Evolutionary conservation across 2,113 vertebrate genomes (phyloP).

Genomic region (Melanerpes formicivorus): DNA sequence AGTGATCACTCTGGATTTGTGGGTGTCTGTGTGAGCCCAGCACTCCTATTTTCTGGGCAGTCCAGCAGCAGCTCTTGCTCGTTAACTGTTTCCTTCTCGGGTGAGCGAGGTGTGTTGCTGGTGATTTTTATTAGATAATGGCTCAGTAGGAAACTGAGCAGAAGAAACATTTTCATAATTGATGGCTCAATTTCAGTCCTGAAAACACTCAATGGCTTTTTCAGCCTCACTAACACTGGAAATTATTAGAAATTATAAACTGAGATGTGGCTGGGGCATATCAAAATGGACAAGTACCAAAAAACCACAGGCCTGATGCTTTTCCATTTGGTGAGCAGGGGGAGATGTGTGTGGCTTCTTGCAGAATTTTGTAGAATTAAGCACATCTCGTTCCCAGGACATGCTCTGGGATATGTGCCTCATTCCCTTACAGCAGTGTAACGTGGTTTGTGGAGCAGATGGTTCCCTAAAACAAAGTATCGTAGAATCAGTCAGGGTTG

Average conservation of each 20-base stretch:
- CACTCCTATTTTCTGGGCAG: not conserved
- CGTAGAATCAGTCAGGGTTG: too few relatives aligned
- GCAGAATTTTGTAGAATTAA: not conserved
- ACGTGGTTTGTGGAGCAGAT: not conserved
- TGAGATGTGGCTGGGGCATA: constrained; percentile 45
- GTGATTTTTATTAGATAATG: constrained; percentile 59
- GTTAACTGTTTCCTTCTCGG: constrained; percentile 59
- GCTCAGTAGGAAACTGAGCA: constrained; percentile 60
- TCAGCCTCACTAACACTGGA: constrained; percentile 68
- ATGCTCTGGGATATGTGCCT: not conserved
- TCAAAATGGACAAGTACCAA: constrained; percentile 43
- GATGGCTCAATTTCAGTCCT: constrained; percentile 70
- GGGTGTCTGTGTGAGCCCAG: not conserved
- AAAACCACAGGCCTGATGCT: not conserved
- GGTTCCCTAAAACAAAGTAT: not conserved
- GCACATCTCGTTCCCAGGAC: not conserved
- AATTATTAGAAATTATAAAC: constrained; percentile 73
- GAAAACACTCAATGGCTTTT: constrained; percentile 70
- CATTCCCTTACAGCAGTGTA: not conserved
- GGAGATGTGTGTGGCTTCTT: not conserved
- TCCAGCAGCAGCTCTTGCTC: not conserved
- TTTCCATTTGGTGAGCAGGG: not conserved
- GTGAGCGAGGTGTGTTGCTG: constrained; percentile 19
- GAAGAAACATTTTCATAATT: constrained; percentile 73
- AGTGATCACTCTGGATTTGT: constrained; percentile 28